phyloP scores from a whole-genome alignment of 2,113 vertebrate species.

The Dipodomys ordii region DNA sequence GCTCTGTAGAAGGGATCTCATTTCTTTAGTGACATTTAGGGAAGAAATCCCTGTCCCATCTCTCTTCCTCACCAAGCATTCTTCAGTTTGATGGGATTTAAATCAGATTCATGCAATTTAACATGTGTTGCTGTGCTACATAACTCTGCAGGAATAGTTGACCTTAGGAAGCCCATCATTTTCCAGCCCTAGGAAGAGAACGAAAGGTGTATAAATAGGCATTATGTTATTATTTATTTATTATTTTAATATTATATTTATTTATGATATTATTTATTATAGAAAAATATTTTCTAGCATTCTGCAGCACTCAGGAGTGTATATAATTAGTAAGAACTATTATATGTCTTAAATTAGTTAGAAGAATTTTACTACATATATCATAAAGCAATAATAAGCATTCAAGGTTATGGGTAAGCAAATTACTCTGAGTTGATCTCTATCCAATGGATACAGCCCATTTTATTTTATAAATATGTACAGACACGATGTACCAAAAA shows the following conservation, averaged over 20 bases:
- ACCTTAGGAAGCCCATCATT: neutral
- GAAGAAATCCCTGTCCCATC: rapidly evolving
- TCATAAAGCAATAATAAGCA: neutral
- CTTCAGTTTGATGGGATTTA: neutral
- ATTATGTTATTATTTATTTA: neutral
- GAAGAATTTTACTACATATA: neutral
- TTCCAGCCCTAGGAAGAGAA: neutral
- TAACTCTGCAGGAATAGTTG: too few relatives aligned
- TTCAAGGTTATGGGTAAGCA: neutral
- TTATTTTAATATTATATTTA: too few relatives aligned
- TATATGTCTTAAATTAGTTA: neutral
- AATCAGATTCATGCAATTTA: neutral
- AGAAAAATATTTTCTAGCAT: too few relatives aligned
- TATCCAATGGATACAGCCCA: neutral
- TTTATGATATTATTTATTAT: too few relatives aligned
- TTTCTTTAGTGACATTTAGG: neutral
- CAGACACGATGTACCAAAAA: neutral
- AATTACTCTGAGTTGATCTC: neutral
- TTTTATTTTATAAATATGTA: neutral
- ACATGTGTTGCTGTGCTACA: too few relatives aligned
- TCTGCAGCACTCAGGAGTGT: neutral
- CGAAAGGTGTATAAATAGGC: neutral
- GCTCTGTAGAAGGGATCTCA: neutral
- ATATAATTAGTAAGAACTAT: neutral
- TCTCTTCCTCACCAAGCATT: neutral